phyloP scores from a whole-genome alignment of 2,113 vertebrate genomes.

The Actinemys pallida region DNA sequence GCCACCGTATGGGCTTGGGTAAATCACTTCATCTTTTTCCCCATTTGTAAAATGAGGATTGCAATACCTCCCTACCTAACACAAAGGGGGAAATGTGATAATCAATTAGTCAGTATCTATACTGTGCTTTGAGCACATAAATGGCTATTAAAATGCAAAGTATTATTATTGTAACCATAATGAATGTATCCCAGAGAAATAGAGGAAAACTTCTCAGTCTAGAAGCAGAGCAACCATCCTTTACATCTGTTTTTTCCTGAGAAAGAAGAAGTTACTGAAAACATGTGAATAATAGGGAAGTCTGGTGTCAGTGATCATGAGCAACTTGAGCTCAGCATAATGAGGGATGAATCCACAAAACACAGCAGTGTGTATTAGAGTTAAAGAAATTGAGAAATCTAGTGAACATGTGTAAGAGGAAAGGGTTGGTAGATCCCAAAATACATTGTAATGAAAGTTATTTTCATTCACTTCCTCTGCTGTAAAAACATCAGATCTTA shows the following conservation, averaged over 20 bases:
- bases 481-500: neutral
- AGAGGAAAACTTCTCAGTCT: neutral
- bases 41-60: neutral
- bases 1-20: neutral
- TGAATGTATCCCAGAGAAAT: neutral
- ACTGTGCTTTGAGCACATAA: neutral
- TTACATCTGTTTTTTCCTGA: neutral
- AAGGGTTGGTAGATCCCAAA: neutral
- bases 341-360: neutral
- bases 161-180: neutral
- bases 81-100: neutral
- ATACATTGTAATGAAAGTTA: neutral
- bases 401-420: neutral
- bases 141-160: neutral
- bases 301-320: neutral
- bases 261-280: neutral
- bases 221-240: neutral
- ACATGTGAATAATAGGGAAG: neutral
- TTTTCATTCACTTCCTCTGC: accelerated
- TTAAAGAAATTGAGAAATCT: neutral
- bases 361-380: neutral
- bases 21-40: neutral
- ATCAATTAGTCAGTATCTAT: neutral
- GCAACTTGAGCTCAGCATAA: neutral
- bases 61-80: neutral